These are phyloP conservation scores for Nyleta sp. DNA, from an alignment of 2,888 invertebrate genomes.

Conservation along the genomic window DNA sequence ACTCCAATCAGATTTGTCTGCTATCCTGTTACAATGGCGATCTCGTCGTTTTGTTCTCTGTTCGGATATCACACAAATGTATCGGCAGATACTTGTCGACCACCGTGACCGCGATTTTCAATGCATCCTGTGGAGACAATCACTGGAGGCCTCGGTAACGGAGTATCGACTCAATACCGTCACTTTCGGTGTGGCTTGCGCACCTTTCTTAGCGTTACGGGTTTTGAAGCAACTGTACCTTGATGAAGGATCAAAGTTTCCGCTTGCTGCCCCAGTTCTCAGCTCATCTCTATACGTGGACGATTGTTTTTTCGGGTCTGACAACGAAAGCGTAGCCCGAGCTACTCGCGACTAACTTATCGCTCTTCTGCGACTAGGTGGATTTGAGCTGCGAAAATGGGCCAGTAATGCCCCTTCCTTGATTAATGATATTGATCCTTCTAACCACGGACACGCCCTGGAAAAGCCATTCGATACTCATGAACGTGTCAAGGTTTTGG, in stretches of 20 bases:
- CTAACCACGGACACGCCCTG: slow-evolving; percentile 22
- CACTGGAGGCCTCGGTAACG: background rate
- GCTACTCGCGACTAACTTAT: background rate
- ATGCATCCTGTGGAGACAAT: background rate
- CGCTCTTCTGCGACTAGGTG: background rate
- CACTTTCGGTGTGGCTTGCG: background rate
- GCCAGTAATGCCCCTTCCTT: background rate
- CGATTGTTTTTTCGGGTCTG: slow-evolving; percentile 21
- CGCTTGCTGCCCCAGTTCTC: background rate
- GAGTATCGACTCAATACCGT: background rate
- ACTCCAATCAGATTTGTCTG: background rate
- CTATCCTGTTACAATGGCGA: background rate
- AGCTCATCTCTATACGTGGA: slow-evolving; percentile 12
- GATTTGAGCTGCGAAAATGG: slow-evolving; percentile 29
- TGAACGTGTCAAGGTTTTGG: slow-evolving; percentile 3
- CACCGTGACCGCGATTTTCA: background rate
- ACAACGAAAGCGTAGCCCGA: background rate
- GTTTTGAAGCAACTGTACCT: background rate
- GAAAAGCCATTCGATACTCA: background rate
- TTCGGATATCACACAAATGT: background rate
- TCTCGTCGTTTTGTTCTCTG: background rate
- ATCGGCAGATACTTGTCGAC: background rate
- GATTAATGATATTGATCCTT: slow-evolving; percentile 5
- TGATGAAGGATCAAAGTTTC: background rate
- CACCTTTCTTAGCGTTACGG: background rate